Percentiles rank a stretch among this genome's conserved stretches.
Conservation (phyloP, 2,888 invertebrate species). For the Taenaris catops region DNA sequence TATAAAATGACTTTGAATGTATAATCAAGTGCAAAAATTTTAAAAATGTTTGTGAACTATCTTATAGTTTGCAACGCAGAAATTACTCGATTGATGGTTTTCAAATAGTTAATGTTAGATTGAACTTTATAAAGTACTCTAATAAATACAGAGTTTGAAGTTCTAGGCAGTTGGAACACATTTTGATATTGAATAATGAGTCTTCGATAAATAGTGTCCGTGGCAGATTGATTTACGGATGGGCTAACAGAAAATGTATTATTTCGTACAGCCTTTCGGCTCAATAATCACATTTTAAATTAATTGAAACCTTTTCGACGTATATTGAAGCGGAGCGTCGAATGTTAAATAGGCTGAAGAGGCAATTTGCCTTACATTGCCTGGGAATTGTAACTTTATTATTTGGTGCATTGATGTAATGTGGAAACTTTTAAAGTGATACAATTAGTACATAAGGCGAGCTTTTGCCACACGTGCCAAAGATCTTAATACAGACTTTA, state of each 20-base stretch:
- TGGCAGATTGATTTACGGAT: slow-evolving; percentile 28
- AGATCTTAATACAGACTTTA: too few species aligned
- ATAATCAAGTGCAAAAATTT: too few species aligned
- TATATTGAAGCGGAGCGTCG: slow-evolving; percentile 30
- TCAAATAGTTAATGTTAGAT: too few species aligned
- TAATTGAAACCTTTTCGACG: slow-evolving; percentile 40
- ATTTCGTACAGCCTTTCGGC: slow-evolving; percentile 26
- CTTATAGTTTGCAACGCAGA: too few species aligned
- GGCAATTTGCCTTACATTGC: slow-evolving; percentile 30
- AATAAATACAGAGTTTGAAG: slow-evolving; percentile 1
- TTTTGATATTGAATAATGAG: slow-evolving; percentile 11
- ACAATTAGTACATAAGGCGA: neutral
- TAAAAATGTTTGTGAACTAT: too few species aligned
- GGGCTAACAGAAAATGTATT: slow-evolving; percentile 28
- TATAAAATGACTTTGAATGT: too few species aligned
- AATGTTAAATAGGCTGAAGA: slow-evolving; percentile 34
- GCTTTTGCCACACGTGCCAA: too few species aligned
- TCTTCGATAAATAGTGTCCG: slow-evolving; percentile 16
- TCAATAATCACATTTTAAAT: slow-evolving; percentile 38
- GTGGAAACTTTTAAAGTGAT: slow-evolving; percentile 9
- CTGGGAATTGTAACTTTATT: slow-evolving; percentile 26
- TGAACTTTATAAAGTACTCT: neutral
- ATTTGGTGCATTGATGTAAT: slow-evolving; percentile 19
- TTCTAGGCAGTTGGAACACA: slow-evolving; percentile 4
- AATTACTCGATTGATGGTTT: too few species aligned